These are phyloP conservation scores for Neodontobutis hainanensis DNA, from an alignment of 2,113 vertebrate species.

Conservation along the genomic window DNA sequence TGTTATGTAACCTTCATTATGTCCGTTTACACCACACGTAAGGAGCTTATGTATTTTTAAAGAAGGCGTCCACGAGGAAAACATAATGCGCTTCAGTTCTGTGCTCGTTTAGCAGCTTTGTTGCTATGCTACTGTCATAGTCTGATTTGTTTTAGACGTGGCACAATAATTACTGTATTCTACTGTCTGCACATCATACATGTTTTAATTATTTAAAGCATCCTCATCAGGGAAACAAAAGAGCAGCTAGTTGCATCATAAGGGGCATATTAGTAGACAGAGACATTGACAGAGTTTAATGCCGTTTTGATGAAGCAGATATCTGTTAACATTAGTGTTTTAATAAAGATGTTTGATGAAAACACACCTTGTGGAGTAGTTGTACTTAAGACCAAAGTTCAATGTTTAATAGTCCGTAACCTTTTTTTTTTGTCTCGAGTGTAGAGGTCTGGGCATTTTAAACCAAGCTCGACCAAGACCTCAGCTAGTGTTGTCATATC, in stretches of 20 bases:
- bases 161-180: constrained; percentile 3
- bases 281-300: neutral
- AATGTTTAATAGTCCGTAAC: too few species aligned
- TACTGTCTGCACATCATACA: neutral
- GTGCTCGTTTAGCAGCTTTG: neutral
- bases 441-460: too few species aligned
- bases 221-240: constrained; percentile 11
- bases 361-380: too few species aligned
- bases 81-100: neutral
- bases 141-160: constrained; percentile 6
- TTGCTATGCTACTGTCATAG: neutral
- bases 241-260: neutral
- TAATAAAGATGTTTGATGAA: too few species aligned
- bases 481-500: too few species aligned
- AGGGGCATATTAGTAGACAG: neutral
- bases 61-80: neutral
- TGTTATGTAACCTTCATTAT: constrained; percentile 54
- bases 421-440: too few species aligned
- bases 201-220: constrained; percentile 50
- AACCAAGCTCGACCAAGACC: too few species aligned
- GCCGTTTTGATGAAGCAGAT: too few species aligned
- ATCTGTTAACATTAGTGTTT: too few species aligned
- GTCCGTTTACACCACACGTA: constrained; percentile 10
- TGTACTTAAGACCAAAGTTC: too few species aligned
- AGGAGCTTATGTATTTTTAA: constrained; percentile 6